phyloP scores from a whole-genome alignment of 64 coral and sea anemone genomes.

The Pachyseris speciosa region DNA sequence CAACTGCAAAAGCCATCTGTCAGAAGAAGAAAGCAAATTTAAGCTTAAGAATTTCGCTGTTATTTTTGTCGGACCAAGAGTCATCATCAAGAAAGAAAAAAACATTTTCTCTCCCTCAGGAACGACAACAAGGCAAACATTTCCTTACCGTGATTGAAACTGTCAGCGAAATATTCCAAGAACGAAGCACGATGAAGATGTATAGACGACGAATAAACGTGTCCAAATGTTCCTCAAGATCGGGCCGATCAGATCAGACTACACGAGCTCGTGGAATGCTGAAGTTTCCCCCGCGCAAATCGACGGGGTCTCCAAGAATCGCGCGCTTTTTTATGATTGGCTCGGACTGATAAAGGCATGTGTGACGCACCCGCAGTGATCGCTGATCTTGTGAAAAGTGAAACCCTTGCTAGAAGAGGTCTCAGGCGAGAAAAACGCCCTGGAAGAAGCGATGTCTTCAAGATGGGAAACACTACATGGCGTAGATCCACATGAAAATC shows the following conservation, averaged over 20 bases:
- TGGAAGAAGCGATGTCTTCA: background rate
- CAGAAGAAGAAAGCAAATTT: background rate
- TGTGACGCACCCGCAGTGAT: background rate
- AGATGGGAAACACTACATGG: background rate
- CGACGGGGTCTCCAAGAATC: background rate
- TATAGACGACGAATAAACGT: too few species aligned
- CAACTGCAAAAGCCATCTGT: conserved; percentile 11
- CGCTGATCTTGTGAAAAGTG: background rate
- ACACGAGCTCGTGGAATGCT: background rate
- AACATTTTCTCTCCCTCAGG: too few species aligned
- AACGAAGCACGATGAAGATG: too few species aligned
- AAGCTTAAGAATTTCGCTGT: background rate
- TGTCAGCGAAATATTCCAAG: too few species aligned
- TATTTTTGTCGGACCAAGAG: background rate
- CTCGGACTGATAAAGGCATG: background rate
- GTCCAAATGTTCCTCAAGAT: too few species aligned
- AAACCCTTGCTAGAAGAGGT: background rate
- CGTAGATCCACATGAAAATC: background rate
- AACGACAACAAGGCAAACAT: too few species aligned
- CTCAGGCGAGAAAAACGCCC: background rate
- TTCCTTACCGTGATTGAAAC: too few species aligned
- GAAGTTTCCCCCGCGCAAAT: background rate
- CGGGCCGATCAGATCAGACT: background rate
- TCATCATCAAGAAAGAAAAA: too few species aligned
- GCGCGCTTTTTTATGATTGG: conserved; percentile 43